phyloP scores from a whole-genome alignment of 2,888 invertebrate species.

The Gandaritis pyraliata region DNA sequence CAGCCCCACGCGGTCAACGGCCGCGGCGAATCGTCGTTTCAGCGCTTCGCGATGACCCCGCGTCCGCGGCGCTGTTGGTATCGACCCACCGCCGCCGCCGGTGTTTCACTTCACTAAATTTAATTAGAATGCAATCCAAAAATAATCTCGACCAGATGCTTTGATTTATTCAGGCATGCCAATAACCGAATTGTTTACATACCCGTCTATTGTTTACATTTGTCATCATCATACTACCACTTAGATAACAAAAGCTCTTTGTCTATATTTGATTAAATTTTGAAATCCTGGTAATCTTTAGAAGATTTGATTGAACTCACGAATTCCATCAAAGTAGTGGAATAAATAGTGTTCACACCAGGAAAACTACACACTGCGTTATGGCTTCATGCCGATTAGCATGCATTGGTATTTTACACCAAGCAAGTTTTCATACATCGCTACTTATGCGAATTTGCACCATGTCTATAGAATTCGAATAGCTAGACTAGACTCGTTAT shows the following conservation, averaged over 20 bases:
- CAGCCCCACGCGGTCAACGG: slow-evolving; percentile 76
- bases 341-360: slow-evolving; percentile 17
- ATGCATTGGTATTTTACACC: slow-evolving; percentile 20
- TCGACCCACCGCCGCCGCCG: slow-evolving; percentile 69
- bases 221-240: slow-evolving; percentile 4
- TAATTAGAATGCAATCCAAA: slow-evolving; percentile 55
- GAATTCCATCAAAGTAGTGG: slow-evolving; percentile 1
- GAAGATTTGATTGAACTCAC: background rate
- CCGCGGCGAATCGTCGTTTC: slow-evolving; percentile 63
- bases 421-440: slow-evolving; percentile 38
- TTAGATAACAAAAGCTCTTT: background rate
- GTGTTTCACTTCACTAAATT: slow-evolving; percentile 64
- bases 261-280: too few species aligned
- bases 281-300: too few species aligned
- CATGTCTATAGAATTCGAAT: slow-evolving; percentile 17
- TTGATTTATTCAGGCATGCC: slow-evolving; percentile 20
- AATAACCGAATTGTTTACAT: slow-evolving; percentile 27
- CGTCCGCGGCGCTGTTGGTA: slow-evolving; percentile 67
- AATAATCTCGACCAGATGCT: slow-evolving; percentile 16
- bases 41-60: slow-evolving; percentile 61
- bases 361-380: slow-evolving; percentile 40
- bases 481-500: slow-evolving; percentile 14
- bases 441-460: slow-evolving; percentile 30
- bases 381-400: slow-evolving; percentile 33
- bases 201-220: slow-evolving; percentile 26